Evolutionary conservation across 2,888 invertebrate species (phyloP).

Genomic region (Apodemia zela): DNA sequence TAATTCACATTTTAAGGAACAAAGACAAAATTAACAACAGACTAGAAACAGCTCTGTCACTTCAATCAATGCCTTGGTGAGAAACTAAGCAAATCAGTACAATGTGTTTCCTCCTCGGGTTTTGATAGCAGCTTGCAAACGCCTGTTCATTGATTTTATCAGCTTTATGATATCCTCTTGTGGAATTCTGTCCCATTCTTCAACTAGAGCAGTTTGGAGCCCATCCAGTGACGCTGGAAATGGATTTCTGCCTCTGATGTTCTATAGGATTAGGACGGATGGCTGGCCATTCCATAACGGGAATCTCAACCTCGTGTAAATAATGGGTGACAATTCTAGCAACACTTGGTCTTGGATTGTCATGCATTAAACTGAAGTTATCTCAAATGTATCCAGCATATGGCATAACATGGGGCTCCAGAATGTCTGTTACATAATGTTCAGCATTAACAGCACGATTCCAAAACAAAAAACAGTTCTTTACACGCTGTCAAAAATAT

Average conservation of each 20-base stretch:
- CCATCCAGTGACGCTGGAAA: neutral
- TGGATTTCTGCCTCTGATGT: neutral
- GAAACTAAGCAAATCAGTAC: neutral
- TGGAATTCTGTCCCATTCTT: slow-evolving; percentile 10
- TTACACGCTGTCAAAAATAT: neutral
- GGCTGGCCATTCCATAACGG: neutral
- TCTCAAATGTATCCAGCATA: neutral
- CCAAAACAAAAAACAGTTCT: too few relatives aligned
- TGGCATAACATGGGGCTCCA: neutral
- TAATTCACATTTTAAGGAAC: too few relatives aligned
- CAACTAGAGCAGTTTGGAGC: slow-evolving; percentile 6
- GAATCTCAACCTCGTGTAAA: neutral
- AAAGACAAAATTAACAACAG: too few relatives aligned
- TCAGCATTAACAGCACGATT: neutral
- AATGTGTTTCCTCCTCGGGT: neutral
- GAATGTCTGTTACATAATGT: neutral
- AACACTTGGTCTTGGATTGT: neutral
- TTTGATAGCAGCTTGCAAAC: neutral
- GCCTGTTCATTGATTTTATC: slow-evolving; percentile 14
- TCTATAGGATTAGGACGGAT: neutral
- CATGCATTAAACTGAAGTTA: neutral
- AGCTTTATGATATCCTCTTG: slow-evolving; percentile 17
- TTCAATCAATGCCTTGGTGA: too few relatives aligned
- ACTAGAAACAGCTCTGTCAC: too few relatives aligned
- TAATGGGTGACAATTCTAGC: neutral